Evolutionary conservation across 2,113 vertebrate genomes (phyloP), one percentile per base, ranked within the genome.

Genomic region (Phrynocephalus versicolor): DNA sequence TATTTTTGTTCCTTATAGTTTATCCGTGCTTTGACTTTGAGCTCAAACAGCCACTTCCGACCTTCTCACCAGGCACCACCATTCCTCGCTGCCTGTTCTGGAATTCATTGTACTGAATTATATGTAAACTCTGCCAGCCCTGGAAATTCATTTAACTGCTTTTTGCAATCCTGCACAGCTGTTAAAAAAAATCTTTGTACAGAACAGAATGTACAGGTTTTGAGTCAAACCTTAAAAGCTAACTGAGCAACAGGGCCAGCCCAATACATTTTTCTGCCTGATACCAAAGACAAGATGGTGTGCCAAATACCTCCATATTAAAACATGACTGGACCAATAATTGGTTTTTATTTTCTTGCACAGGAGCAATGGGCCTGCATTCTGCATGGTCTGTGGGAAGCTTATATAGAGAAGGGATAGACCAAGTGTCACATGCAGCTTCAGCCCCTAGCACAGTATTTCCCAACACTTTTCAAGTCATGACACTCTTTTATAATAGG

Each of bases 121-220:
- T 27, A 3, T 78, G 41, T 19, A 81, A 79, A 85, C 86, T 87
- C 18, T 14, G 8, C 51, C 65, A 57, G 73, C 37, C 76, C 82
- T 55, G 18, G 0, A 5, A 62, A 86, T 67, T 70, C 27, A 80
- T 79, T 30, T 19, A 82, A 30, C 41, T 81, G 51, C 51, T 62
- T 27, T 41, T 16, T 78, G 14, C 0, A 74, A 62, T 74, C 39
- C n/a, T 74, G 45, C 18, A 71, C 30, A 45, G 45, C 70, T n/a
- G 9, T 64, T n/a, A 82, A 83, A 90, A 60, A 41, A 58, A 9
- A 0, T 6, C 81, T 2, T 80, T 91, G 60, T 81, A 25, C 77
- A 87, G 77, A 89, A 39, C 27, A 57, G 55, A 33, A 78, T 78
- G 57, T 75, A 86, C 60, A 7, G 4, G 25, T 35, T 91, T 60